phyloP scores from a whole-genome alignment of 2,888 invertebrate genomes.

The Sthenelais limicola region DNA sequence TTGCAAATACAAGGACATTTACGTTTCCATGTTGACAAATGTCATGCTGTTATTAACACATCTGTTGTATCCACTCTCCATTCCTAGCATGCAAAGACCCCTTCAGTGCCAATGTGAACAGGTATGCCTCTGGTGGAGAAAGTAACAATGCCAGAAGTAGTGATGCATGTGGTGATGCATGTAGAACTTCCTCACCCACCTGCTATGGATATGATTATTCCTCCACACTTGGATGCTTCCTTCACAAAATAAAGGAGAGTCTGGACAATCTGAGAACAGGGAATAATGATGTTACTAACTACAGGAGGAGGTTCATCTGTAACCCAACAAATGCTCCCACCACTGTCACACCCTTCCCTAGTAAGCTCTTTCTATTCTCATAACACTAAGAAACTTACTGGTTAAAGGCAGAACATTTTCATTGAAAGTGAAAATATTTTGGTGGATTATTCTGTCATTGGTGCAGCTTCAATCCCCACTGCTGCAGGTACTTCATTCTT shows the following conservation, averaged over 20 bases:
- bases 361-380: background rate
- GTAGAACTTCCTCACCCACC: background rate
- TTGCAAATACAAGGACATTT: too few relatives aligned
- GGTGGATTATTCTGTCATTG: too few relatives aligned
- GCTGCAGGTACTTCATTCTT: too few relatives aligned
- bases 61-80: too few relatives aligned
- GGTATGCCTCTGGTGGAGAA: slow-evolving; percentile 1
- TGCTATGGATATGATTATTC: slow-evolving; percentile 14
- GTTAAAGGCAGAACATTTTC: too few relatives aligned
- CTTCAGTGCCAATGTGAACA: too few relatives aligned
- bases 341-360: background rate
- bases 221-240: background rate
- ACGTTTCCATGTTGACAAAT: too few relatives aligned
- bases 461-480: too few relatives aligned
- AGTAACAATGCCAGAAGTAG: background rate
- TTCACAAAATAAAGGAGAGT: background rate
- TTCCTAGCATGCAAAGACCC: too few relatives aligned
- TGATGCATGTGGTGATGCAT: background rate
- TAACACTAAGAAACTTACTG: too few relatives aligned
- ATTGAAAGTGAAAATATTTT: too few relatives aligned
- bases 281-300: background rate
- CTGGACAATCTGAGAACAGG: background rate
- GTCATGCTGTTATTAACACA: too few relatives aligned
- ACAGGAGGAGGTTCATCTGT: slow-evolving; percentile 1
- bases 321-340: slow-evolving; percentile 11